phyloP scores from a whole-genome alignment of 2,888 invertebrate genomes.

The Plagiodera versicolora region DNA sequence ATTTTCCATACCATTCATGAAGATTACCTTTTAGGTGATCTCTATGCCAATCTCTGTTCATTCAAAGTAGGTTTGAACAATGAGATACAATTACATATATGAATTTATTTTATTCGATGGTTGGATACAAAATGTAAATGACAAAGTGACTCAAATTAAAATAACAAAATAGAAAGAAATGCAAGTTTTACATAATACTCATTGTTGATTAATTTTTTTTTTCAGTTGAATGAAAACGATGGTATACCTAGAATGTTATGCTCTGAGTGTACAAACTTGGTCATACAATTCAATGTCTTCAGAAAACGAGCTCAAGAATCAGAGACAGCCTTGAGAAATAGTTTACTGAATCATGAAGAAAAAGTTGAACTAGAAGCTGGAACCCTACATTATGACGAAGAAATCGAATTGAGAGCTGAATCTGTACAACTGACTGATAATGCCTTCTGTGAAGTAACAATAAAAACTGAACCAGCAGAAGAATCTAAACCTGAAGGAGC shows the following conservation, averaged over 20 bases:
- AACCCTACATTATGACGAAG: too few species aligned
- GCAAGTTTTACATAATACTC: too few species aligned
- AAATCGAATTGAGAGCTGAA: background rate
- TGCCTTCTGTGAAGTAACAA: background rate
- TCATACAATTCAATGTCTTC: slow-evolving; percentile 23
- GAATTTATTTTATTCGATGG: too few species aligned
- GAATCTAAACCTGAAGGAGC: background rate
- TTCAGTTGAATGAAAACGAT: slow-evolving; percentile 25
- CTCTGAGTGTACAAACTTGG: slow-evolving; percentile 19
- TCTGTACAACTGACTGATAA: too few species aligned
- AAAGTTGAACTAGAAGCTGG: background rate
- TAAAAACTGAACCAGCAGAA: background rate
- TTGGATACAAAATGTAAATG: too few species aligned
- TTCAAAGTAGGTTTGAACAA: slow-evolving; percentile 17
- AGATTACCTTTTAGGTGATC: slow-evolving; percentile 18
- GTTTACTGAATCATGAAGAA: slow-evolving; percentile 6
- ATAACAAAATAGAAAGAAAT: too few species aligned
- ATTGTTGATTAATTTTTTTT: background rate
- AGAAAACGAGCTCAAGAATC: slow-evolving; percentile 22
- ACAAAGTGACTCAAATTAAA: too few species aligned
- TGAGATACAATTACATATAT: background rate
- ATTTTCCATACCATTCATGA: slow-evolving; percentile 21
- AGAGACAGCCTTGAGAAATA: slow-evolving; percentile 17
- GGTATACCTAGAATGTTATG: slow-evolving; percentile 26
- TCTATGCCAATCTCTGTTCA: slow-evolving; percentile 17